phyloP scores from a whole-genome alignment of 2,113 vertebrate genomes.

The Morone saxatilis region DNA sequence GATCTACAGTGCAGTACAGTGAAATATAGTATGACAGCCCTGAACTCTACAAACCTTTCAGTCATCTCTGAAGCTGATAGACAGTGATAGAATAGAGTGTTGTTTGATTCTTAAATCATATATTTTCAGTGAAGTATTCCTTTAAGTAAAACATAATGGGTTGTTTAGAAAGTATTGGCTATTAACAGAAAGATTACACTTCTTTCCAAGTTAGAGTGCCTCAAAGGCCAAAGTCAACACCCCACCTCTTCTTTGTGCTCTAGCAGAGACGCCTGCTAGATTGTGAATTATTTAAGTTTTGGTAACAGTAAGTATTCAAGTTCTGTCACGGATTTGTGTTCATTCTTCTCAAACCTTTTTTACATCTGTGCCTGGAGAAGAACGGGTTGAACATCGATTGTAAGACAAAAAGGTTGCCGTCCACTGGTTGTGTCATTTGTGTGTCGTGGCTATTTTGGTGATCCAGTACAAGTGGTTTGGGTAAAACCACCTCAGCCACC shows the following conservation, averaged over 20 bases:
- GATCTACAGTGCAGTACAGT: neutral
- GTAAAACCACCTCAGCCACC: slow-evolving; percentile 1
- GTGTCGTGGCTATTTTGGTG: slow-evolving; percentile 59
- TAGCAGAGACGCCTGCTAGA: slow-evolving; percentile 42
- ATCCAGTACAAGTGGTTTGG: slow-evolving; percentile 43
- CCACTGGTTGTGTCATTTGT: slow-evolving; percentile 48
- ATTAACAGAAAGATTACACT: neutral
- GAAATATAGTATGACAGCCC: neutral
- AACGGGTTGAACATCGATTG: slow-evolving; percentile 36
- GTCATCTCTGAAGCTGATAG: neutral
- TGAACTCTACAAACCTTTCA: neutral
- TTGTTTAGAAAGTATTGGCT: neutral
- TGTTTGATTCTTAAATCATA: neutral
- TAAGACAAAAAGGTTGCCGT: slow-evolving; percentile 43
- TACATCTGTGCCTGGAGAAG: slow-evolving; percentile 47
- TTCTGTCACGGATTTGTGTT: slow-evolving; percentile 38
- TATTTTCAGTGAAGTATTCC: neutral
- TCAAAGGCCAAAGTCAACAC: slow-evolving; percentile 32
- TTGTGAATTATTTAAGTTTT: slow-evolving; percentile 33
- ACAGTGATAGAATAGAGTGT: neutral
- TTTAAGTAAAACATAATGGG: neutral
- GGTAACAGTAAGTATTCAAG: slow-evolving; percentile 31
- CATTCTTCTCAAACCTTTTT: slow-evolving; percentile 52
- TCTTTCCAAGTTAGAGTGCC: neutral
- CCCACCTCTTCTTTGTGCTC: slow-evolving; percentile 53